Evolutionary conservation across 2,113 vertebrate genomes (phyloP).

Genomic region (Motacilla tschutschensis): DNA sequence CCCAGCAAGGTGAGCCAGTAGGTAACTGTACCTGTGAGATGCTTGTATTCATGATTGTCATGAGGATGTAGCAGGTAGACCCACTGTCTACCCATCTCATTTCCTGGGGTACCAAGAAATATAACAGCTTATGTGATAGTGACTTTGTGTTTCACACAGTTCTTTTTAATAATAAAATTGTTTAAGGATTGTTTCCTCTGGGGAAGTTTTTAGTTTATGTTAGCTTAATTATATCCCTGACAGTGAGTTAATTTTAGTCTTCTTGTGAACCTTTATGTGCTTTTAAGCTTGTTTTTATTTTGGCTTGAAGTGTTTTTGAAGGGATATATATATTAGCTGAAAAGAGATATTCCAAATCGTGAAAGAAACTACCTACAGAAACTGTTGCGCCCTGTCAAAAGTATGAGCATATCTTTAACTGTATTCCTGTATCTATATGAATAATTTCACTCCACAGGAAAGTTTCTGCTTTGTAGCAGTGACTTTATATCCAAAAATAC

Average conservation of each 20-base stretch:
- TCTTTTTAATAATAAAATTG: background rate
- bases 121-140: background rate
- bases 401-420: background rate
- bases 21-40: background rate
- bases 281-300: slow-evolving; percentile 15
- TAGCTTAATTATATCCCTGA: background rate
- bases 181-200: background rate
- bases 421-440: background rate
- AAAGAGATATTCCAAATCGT: background rate
- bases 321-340: background rate
- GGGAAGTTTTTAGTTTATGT: background rate
- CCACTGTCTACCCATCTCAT: background rate
- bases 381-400: fast-evolving
- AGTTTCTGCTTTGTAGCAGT: background rate
- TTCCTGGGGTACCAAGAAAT: background rate
- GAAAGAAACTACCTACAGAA: background rate
- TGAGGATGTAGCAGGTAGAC: background rate
- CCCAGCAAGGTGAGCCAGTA: background rate
- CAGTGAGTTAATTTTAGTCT: background rate
- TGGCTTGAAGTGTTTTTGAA: background rate
- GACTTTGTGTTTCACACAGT: background rate
- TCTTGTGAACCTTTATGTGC: background rate
- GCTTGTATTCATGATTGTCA: background rate
- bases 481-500: background rate
- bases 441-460: background rate